Conservation (phyloP, 1,140 invertebrate genomes). For the Chionoecetes opilio region DNA sequence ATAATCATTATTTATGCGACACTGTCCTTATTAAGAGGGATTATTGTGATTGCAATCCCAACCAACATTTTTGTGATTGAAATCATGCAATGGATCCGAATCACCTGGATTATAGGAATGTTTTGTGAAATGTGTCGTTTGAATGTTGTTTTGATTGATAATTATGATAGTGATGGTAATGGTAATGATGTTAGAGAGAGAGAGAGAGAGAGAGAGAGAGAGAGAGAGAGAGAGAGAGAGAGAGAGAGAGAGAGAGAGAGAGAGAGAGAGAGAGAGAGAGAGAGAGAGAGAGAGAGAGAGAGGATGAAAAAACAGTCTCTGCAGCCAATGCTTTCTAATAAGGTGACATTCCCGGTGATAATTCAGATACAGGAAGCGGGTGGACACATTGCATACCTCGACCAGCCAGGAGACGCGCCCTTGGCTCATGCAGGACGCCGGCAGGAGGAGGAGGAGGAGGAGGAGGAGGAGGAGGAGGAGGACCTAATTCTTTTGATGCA, state of each 20-base stretch:
- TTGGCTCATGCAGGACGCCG: too few species aligned
- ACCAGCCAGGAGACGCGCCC: not conserved
- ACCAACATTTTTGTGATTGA: not conserved
- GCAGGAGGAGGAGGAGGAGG: not conserved
- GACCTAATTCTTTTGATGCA: not conserved
- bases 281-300: conserved; percentile 56
- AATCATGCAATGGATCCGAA: not conserved
- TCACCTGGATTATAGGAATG: not conserved
- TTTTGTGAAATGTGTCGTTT: not conserved
- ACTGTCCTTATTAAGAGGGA: not conserved
- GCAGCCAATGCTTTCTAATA: not conserved
- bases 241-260: conserved; percentile 55
- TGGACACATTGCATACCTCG: not conserved
- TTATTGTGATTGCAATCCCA: not conserved
- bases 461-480: not conserved
- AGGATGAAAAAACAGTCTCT: not conserved
- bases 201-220: conserved; percentile 32
- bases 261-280: conserved; percentile 55
- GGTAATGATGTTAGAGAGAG: not conserved
- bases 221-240: conserved; percentile 50
- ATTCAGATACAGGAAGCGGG: not conserved
- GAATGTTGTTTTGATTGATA: not conserved
- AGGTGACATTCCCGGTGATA: not conserved
- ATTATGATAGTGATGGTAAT: not conserved
- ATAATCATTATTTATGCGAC: not conserved